Evolutionary conservation across 2,888 invertebrate genomes (phyloP).

Genomic region (Notodonta dromedarius): DNA sequence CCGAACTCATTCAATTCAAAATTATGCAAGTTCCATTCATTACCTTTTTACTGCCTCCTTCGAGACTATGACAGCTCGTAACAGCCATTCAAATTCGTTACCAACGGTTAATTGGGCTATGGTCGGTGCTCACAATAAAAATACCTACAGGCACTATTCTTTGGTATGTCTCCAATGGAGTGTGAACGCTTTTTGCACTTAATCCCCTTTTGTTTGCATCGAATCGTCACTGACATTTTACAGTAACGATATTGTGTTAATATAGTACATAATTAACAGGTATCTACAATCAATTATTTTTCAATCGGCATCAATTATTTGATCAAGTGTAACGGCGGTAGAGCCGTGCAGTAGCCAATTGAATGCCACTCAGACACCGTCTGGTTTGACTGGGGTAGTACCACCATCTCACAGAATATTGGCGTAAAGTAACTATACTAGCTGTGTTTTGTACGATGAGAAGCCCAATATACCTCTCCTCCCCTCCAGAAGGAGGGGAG

Average conservation of each 20-base stretch:
- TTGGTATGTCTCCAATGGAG: constrained; percentile 15
- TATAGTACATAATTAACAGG: constrained; percentile 11
- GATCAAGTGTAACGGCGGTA: neutral
- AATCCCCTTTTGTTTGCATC: constrained; percentile 18
- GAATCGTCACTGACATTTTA: constrained; percentile 34
- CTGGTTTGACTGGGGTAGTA: too few relatives aligned
- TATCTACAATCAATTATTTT: constrained; percentile 14
- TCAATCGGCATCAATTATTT: constrained; percentile 6
- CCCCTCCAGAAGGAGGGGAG: too few relatives aligned
- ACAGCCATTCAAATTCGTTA: constrained; percentile 28
- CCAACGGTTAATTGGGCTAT: constrained; percentile 29
- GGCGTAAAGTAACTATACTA: too few relatives aligned
- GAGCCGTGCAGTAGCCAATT: too few relatives aligned
- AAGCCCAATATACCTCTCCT: too few relatives aligned
- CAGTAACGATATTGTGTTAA: constrained; percentile 23
- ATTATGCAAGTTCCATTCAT: constrained; percentile 50
- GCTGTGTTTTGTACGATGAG: too few relatives aligned
- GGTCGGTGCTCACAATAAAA: constrained; percentile 20
- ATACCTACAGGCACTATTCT: constrained; percentile 13
- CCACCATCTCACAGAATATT: too few relatives aligned
- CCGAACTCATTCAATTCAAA: constrained; percentile 46
- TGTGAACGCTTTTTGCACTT: constrained; percentile 29
- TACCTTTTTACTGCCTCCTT: constrained; percentile 46
- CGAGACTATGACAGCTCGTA: constrained; percentile 30
- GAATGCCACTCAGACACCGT: too few relatives aligned